phyloP scores from a whole-genome alignment of 2,113 vertebrate species.

The Oceanites oceanicus region DNA sequence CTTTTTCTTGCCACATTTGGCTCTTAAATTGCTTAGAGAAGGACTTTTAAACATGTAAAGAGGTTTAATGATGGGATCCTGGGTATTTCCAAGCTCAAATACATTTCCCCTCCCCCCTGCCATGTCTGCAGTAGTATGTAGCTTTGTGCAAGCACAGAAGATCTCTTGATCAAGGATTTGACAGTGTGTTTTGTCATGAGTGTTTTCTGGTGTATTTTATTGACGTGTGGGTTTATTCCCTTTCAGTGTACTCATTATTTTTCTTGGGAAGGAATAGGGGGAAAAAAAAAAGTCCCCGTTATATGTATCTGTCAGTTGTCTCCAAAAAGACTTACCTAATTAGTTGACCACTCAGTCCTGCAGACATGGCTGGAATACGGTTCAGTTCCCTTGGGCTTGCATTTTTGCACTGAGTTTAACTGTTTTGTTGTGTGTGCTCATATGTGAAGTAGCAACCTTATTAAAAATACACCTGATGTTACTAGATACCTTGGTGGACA shows the following conservation, averaged over 20 bases:
- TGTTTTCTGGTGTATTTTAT: neutral
- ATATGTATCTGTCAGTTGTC: neutral
- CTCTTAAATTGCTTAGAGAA: neutral
- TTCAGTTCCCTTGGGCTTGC: neutral
- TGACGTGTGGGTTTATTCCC: neutral
- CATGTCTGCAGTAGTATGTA: accelerated
- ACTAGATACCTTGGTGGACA: neutral
- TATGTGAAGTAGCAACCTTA: neutral
- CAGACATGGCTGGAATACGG: neutral
- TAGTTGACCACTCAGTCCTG: neutral
- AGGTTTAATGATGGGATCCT: neutral
- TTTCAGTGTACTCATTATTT: neutral
- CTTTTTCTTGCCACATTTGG: neutral
- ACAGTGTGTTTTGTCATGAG: neutral
- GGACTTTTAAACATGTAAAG: neutral
- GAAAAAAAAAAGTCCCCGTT: neutral
- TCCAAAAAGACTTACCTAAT: neutral
- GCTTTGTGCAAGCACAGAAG: neutral
- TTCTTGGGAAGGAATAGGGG: neutral
- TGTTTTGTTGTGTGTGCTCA: neutral
- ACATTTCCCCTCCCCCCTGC: too few species aligned
- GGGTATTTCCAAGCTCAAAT: neutral
- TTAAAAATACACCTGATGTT: neutral
- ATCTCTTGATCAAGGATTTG: neutral
- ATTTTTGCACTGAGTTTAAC: neutral